Evolutionary conservation across 2,888 invertebrate species (phyloP).

Genomic region (Parapristionchus giblindavisi): DNA sequence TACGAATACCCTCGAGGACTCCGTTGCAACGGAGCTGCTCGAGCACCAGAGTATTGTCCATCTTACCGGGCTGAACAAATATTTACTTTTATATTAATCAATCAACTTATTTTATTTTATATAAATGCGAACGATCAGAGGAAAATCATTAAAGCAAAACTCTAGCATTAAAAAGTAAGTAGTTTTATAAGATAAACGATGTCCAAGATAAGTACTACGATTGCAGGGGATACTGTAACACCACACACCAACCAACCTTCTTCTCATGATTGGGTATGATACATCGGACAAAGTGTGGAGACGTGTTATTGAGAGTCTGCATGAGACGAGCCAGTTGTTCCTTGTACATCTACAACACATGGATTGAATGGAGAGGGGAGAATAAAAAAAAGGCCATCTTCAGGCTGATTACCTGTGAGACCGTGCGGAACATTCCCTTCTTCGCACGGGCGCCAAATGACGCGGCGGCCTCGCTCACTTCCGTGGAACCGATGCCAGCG

Average conservation of each 20-base stretch:
- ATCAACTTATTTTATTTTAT: too few relatives aligned
- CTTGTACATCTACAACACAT: constrained; percentile 85
- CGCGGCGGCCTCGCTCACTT: constrained; percentile 84
- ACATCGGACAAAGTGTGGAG: constrained; percentile 99
- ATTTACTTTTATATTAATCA: background rate
- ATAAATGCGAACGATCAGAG: background rate
- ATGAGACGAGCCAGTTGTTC: constrained; percentile 96
- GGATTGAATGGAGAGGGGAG: too few relatives aligned
- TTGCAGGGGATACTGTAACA: too few relatives aligned
- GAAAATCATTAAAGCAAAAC: background rate
- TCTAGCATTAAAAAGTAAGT: background rate
- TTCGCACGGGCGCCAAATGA: constrained; percentile 87
- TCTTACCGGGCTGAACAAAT: constrained; percentile 82
- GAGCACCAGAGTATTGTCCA: constrained; percentile 95
- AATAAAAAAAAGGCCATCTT: too few relatives aligned
- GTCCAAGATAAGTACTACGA: background rate
- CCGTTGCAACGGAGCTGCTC: constrained; percentile 98
- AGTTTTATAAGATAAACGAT: background rate
- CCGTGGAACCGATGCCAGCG: constrained; percentile 95
- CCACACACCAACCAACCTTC: too few relatives aligned
- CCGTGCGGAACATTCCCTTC: constrained; percentile 63
- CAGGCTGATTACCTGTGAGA: constrained; percentile 3
- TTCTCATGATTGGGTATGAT: constrained; percentile 99
- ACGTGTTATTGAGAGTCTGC: constrained; percentile 86
- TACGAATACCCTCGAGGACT: constrained; percentile 97